Evolutionary conservation across 1,140 invertebrate species (phyloP), one percentile per base, ranked within the genome.

Genomic region (Gryon sp.): DNA sequence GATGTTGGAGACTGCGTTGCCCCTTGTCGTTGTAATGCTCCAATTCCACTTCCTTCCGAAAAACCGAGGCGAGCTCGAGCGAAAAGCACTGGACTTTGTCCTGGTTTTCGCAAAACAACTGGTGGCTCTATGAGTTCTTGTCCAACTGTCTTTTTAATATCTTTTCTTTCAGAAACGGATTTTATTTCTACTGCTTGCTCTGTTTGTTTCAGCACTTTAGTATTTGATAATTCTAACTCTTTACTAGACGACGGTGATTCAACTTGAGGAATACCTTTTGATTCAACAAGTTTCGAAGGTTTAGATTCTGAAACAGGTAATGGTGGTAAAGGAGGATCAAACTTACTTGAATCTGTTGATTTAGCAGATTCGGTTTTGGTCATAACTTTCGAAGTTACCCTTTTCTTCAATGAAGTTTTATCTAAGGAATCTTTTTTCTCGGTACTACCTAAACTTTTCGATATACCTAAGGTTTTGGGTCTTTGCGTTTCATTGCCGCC

Each of bases 1-100:
- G 92, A 87, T 7, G 92, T 92, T 12, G 94, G 94, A 2, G 94
- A 95, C 65, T 93, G 92, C 0, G 90, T 90, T 7, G 93, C 93
- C 77, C 92, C 93, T 84, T 95, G 93, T 28, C 93, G 90, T 80
- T 95, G 93, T 5, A 95, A 84, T 0, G 93, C 90, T 0, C 91
- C 85, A 50, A 94, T 92, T 7, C 93, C 94, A 15, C 94, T 95
- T 9, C 94, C 94, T 87, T 96, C 94, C 0, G 94, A 95, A 2
- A 95, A 86, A 80, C 95, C 95, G 2, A 95, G 87, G 57, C 93
- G 89, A 9, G 93, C 93, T 81, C 94, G 91, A 4, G 94, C 93
- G 86, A 95, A 95, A 1, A 95, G 81, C 50, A 95, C 91, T 0
- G 94, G 93, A 52, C 93, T 94, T 77, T 94, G 93, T 2, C 94